Evolutionary conservation across 92 coral and sea anemone species (phyloP), one percentile per base, ranked within the genome.

Genomic region (Umimayanthus chanpuru): DNA sequence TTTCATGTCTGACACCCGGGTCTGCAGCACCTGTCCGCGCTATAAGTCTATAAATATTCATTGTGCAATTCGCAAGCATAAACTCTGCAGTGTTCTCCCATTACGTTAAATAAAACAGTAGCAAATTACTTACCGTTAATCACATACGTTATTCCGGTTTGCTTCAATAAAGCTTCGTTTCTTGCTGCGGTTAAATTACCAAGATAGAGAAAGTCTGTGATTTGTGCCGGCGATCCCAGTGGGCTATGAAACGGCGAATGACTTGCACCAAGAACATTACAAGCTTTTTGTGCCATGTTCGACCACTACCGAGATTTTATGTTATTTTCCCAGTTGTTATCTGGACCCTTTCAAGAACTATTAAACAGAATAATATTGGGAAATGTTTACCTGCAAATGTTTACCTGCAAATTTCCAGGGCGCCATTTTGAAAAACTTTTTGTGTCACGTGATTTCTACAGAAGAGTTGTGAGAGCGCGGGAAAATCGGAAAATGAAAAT

Each of bases 131-230:
- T 88, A 96, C 98, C 98, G 81, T 94, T 96, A 10, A 96, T 90
- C 21, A 96, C 93, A 49, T 92, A 86, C 3, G 95, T 95, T 12
- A 96, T 96, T 89, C 96, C 92, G 40, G 86, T 87, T 61, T 94
- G 81, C 67, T 85, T 86, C 21, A 96, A 95, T 72, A 90, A 64
- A 4, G 88, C 90, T 67, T 96, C 96, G 61, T 91, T 92, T 85
- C 81, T 89, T 1, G 98, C 96, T n/a, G 92, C 96, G 12, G 93
- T 88, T 23, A 92, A 88, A 70, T 96, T 94, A 23, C 99, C 95
- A 1, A 96, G 92, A 81, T 73, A 96, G 25, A 96, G 93, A 77
- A 85, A 94, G 14, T 95, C 98, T 36, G 97, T 96, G 23, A 96
- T 93, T 76, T 93, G 89, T 68, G 93, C 93, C 76, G 94, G 90